phyloP scores from a whole-genome alignment of 1,140 invertebrate species.

The Tachypleus tridentatus region DNA sequence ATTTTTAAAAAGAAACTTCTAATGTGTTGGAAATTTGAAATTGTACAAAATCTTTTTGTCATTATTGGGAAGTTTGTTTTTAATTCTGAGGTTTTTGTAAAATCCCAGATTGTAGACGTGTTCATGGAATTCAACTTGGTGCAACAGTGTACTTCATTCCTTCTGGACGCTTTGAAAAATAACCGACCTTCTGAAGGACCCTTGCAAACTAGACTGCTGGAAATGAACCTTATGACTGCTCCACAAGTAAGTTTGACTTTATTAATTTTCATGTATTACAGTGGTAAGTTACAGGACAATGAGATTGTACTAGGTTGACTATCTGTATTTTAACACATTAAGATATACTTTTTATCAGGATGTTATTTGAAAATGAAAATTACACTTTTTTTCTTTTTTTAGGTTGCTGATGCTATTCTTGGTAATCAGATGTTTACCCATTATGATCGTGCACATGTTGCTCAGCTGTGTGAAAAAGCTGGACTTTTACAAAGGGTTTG shows the following conservation, averaged over 20 bases:
- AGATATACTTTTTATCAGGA: no score
- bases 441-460: conserved; percentile 93
- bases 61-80: no score
- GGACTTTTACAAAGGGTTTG: conserved; percentile 72
- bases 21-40: no score
- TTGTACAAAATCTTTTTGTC: no score
- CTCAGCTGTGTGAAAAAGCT: conserved; percentile 97
- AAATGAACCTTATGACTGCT: conserved; percentile 98
- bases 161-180: conserved; percentile 95
- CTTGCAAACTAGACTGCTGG: conserved; percentile 86
- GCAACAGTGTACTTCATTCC: conserved; percentile 94
- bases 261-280: no score
- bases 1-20: no score
- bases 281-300: no score
- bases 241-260: conserved; percentile 56
- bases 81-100: no score
- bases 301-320: no score
- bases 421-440: conserved; percentile 99
- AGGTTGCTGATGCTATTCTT: conserved; percentile 86
- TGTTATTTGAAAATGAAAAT: no score
- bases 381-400: no score
- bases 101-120: conserved; percentile 73
- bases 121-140: conserved; percentile 99
- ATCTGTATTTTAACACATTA: no score
- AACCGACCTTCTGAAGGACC: conserved; percentile 90